Evolutionary conservation across 2,888 invertebrate genomes (phyloP).

Genomic region (Dolichomitus sp.): DNA sequence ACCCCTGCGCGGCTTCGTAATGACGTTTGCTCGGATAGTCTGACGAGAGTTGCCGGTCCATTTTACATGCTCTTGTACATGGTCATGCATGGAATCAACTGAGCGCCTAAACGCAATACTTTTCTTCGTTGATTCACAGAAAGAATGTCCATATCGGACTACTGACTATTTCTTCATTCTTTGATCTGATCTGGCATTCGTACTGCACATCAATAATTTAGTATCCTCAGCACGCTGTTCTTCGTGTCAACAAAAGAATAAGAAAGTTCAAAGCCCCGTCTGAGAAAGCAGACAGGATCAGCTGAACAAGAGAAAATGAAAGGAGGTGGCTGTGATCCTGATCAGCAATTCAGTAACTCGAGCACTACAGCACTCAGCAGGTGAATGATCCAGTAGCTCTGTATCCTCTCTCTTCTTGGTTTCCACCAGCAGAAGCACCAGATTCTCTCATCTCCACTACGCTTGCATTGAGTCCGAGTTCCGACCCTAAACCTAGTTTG

Average conservation of each 20-base stretch:
- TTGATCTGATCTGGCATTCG: background rate
- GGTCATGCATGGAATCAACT: constrained; percentile 16
- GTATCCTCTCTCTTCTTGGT: constrained; percentile 24
- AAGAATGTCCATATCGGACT: background rate
- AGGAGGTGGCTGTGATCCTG: constrained; percentile 42
- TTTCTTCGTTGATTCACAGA: background rate
- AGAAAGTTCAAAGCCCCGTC: background rate
- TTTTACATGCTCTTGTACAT: constrained; percentile 29
- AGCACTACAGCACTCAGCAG: constrained; percentile 55
- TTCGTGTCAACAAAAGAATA: constrained; percentile 9
- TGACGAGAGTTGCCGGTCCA: constrained; percentile 42
- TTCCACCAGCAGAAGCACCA: constrained; percentile 37
- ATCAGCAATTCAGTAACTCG: constrained; percentile 57
- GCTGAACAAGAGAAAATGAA: constrained; percentile 16
- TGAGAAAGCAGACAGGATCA: constrained; percentile 19
- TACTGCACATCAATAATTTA: background rate
- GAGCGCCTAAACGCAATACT: constrained; percentile 13
- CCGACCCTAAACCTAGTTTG: constrained; percentile 68
- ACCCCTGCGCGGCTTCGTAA: constrained; percentile 59
- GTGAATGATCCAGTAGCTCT: constrained; percentile 59
- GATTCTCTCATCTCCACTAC: constrained; percentile 55
- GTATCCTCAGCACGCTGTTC: background rate
- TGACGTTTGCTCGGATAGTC: constrained; percentile 62
- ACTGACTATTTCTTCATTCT: background rate
- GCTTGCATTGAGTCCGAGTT: constrained; percentile 58